Conservation (phyloP, 2,888 invertebrate genomes). For the Campaea margaritaria region DNA sequence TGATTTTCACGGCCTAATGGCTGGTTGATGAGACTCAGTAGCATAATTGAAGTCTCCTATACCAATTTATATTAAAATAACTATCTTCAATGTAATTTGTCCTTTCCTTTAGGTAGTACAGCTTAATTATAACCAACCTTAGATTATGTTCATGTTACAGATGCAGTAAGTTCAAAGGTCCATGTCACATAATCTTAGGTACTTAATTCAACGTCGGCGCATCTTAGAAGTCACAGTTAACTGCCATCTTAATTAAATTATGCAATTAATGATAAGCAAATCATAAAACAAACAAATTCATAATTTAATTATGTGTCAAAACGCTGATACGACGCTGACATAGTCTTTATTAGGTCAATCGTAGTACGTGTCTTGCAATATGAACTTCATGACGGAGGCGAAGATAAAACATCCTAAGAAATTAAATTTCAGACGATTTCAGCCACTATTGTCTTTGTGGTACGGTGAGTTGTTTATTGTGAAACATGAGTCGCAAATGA, state of each 20-base stretch:
- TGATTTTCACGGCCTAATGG: no score
- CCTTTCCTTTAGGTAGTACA: no score
- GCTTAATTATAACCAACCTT: no score
- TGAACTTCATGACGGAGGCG: constrained; percentile 52
- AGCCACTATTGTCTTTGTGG: constrained; percentile 8
- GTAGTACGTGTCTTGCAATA: constrained; percentile 61
- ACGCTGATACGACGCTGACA: constrained; percentile 64
- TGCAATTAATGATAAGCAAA: constrained; percentile 57
- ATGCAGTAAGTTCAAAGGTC: constrained; percentile 18
- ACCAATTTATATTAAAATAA: no score
- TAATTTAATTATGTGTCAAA: constrained; percentile 65
- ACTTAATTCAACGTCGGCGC: constrained; percentile 28
- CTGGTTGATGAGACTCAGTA: no score
- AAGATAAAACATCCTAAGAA: constrained; percentile 17
- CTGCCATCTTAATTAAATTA: constrained; percentile 32
- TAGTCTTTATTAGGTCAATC: constrained; percentile 69
- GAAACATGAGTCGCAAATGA: constrained; percentile 5
- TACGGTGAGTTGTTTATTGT: constrained; percentile 18
- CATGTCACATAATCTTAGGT: constrained; percentile 22
- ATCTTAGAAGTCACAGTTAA: constrained; percentile 25
- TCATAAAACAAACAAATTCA: constrained; percentile 56
- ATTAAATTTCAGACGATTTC: constrained; percentile 15
- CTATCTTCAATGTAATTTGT: no score
- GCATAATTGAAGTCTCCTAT: no score
- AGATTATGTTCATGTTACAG: constrained; percentile 9